Base-by-base conservation (phyloP, 2,797 vertebrate species). In the Rhabdomys pumilio region DNA sequence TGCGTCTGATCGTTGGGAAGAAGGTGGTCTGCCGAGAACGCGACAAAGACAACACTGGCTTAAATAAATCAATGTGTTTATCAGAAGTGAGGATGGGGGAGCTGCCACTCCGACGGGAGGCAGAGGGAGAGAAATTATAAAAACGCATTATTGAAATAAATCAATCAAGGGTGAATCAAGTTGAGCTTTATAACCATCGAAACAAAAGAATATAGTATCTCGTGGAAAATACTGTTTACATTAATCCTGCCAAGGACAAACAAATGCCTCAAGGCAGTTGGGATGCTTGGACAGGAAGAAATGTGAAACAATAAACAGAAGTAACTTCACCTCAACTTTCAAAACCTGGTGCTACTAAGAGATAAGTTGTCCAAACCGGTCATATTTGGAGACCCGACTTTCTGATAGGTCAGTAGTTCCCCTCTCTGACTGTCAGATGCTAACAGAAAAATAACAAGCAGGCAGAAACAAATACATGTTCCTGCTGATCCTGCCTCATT, bases 1-100 rank as follows among this genome's bases (percentile, higher is more conserved):
- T 79, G 91, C 0, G 53, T 87, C 96, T 97, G 92, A 91, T 97
- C 94, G 47, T 87, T 72, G 80, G 55, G 87, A 96, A 84, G 92
- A 96, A 96, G 91, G 89, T 91, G 84, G 55, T 96, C 80, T 89
- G 91, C 95, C 94, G 44, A 77, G 81, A 94, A 87, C 90, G 63
- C 0, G 0, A 94, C 97, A 97, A 90, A 95, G 89, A 91, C 94
- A 96, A 94, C 95, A 90, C 84, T 67, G 94, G 89, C 94, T 97
- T 97, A 97, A 97, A 97, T 97, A 96, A 97, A 98, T 97, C 98
- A 97, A 86, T 96, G 93, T 97, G 96, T 95, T 97, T 96, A 97
- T 94, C 96, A 90, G 92, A 83, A 94, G 83, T 89, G 57, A 97
- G 86, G 86, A 38, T 77, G 47, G 41, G 92, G 77, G 85, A 73